Conservation (phyloP, 2,888 invertebrate species). For the Lasioglossum zephyrum region DNA sequence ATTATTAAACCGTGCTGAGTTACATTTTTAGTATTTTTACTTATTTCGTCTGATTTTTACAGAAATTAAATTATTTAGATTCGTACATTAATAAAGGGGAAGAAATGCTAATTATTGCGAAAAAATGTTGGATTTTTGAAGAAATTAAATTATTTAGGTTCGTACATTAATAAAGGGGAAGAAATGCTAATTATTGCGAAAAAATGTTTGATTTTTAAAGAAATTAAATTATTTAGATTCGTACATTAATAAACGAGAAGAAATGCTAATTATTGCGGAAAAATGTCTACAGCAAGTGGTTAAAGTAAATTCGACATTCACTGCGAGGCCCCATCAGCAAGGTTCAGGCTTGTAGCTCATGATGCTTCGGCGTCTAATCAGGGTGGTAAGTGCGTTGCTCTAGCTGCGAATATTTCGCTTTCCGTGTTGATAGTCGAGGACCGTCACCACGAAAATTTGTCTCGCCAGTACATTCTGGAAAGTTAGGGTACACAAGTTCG, state of each 20-base stretch:
- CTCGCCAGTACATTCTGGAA: conserved; percentile 48
- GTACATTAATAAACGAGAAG: no score
- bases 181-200: no score
- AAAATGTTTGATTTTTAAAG: no score
- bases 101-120: no score
- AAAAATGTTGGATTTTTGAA: no score
- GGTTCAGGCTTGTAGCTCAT: neutral
- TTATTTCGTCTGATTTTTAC: no score
- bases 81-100: no score
- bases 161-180: no score
- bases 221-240: no score
- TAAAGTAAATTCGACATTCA: neutral
- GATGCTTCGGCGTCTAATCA: conserved; percentile 16
- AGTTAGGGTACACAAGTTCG: conserved; percentile 15
- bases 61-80: no score
- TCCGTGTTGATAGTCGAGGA: conserved; percentile 20
- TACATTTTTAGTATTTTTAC: neutral
- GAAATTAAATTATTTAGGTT: no score
- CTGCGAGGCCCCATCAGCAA: neutral
- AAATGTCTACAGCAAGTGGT: neutral
- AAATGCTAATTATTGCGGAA: neutral
- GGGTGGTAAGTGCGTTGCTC: conserved; percentile 2
- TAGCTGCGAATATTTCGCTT: conserved; percentile 40
- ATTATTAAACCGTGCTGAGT: no score
- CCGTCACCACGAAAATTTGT: conserved; percentile 53